Evolutionary conservation across 1,140 invertebrate genomes (phyloP), one percentile per base, ranked within the genome.

Genomic region (Halesus radiatus): DNA sequence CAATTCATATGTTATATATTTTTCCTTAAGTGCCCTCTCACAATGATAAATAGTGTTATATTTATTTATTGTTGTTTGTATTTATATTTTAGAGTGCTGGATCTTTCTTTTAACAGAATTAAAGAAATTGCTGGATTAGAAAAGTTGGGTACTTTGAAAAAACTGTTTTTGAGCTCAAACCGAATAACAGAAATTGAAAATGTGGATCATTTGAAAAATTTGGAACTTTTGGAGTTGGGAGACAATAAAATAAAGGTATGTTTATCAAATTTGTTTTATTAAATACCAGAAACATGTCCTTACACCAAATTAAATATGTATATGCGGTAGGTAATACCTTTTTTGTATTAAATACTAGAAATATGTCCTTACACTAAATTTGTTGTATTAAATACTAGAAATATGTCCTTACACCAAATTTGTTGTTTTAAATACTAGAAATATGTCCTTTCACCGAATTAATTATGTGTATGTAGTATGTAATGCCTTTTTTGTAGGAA

Each of bases 21-120:
- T 45, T 13, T 45, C 37, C 37, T 45, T 45, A 7, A 7, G 5
- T 45, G 10, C 37, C 37, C 3, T 13, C 0, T 45, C 37, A 13
- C 37, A 45, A 1, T 45, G 37, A 45, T 45, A 13, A 45, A 8
- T 45, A 45, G 7, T 45, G 13, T 45, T 1, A 29, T 29, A 29
- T 29, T 29, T 29, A 29, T 29, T 29, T 2, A 29, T 29, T 29
- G 2, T 29, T 29, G 2, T 5, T 29, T 29, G 2, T 5, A 45
- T 45, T 45, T 45, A 13, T 45, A 45, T 45, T 45, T 45, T 88
- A 98, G 96, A 85, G 90, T 95, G 78, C 89, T 99, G 70, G 98
- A 99, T 89, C 86, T 99, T 54, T 99, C 98, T n/a, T 99, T 98
- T 87, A 99, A 99, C 90, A 94, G 98, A 70, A 94, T 99, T 13